These are phyloP conservation scores for Dromas ardeola DNA, from an alignment of 2,113 vertebrate species.

Conservation along the genomic window DNA sequence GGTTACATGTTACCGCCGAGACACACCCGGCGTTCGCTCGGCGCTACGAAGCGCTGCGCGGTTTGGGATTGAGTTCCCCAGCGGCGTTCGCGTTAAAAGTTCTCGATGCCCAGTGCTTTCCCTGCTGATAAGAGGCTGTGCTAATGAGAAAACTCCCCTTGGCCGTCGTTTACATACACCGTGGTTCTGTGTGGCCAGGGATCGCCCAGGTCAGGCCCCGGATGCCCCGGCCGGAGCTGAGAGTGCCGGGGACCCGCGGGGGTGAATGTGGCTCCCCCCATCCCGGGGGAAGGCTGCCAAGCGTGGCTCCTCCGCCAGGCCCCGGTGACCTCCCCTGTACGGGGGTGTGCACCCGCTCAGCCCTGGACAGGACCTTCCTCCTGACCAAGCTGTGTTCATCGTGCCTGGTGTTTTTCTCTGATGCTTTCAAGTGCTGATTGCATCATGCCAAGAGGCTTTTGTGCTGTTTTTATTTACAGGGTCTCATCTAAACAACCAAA, in stretches of 20 bases:
- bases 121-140: not conserved
- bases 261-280: rapidly evolving
- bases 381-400: too few relatives aligned
- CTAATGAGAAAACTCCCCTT: not conserved
- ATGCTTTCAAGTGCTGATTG: too few relatives aligned
- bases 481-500: not conserved
- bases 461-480: not conserved
- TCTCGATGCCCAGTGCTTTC: rapidly evolving
- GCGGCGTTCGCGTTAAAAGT: rapidly evolving
- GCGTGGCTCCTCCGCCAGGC: rapidly evolving
- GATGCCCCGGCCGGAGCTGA: rapidly evolving
- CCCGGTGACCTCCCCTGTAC: rapidly evolving
- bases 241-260: not conserved
- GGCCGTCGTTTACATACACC: rapidly evolving
- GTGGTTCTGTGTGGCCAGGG: rapidly evolving
- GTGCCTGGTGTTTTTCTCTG: too few relatives aligned
- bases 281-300: not conserved
- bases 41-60: not conserved
- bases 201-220: rapidly evolving
- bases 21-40: rapidly evolving
- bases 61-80: not conserved
- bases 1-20: rapidly evolving
- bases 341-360: rapidly evolving
- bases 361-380: not conserved
- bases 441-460: not conserved